Evolutionary conservation across 1,140 invertebrate species (phyloP).

Genomic region (Pantala flavescens): DNA sequence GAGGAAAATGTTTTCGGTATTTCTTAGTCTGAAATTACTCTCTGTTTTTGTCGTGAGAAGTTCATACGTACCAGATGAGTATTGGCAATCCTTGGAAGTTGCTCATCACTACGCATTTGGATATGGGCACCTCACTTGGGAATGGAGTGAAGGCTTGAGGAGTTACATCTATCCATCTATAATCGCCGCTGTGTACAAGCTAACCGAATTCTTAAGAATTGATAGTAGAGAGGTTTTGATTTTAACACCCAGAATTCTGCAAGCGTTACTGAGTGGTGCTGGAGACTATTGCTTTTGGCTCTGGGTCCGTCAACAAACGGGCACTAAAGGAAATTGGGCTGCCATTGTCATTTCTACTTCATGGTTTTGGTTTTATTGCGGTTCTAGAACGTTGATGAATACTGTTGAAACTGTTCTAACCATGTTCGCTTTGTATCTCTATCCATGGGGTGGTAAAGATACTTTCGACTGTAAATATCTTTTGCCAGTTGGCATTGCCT

Average conservation of each 20-base stretch:
- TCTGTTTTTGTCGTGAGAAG: slow-evolving; percentile 65
- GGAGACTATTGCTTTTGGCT: slow-evolving; percentile 63
- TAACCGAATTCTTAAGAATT: slow-evolving; percentile 48
- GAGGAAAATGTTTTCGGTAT: slow-evolving; percentile 42
- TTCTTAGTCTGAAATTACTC: slow-evolving; percentile 50
- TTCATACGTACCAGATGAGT: slow-evolving; percentile 83
- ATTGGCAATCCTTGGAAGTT: slow-evolving; percentile 87
- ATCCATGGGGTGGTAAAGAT: slow-evolving; percentile 52
- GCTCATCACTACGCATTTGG: slow-evolving; percentile 72
- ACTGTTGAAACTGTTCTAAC: slow-evolving; percentile 70
- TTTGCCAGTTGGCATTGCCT: slow-evolving; percentile 58
- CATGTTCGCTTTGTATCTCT: slow-evolving; percentile 66
- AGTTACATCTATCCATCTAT: slow-evolving; percentile 72
- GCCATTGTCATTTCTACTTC: slow-evolving; percentile 46
- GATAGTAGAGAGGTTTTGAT: slow-evolving; percentile 53
- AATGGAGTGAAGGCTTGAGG: slow-evolving; percentile 74
- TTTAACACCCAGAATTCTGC: slow-evolving; percentile 59
- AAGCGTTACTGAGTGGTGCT: slow-evolving; percentile 60
- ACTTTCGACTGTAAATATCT: slow-evolving; percentile 45
- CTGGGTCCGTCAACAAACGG: slow-evolving; percentile 44
- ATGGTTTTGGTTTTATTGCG: slow-evolving; percentile 85
- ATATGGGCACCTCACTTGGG: slow-evolving; percentile 86
- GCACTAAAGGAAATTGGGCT: slow-evolving; percentile 49
- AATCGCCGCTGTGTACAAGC: slow-evolving; percentile 53
- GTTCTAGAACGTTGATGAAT: slow-evolving; percentile 74